Evolutionary conservation across 2,888 invertebrate species (phyloP), one percentile per base, ranked within the genome.

Genomic region (Acanthopleura granulata): DNA sequence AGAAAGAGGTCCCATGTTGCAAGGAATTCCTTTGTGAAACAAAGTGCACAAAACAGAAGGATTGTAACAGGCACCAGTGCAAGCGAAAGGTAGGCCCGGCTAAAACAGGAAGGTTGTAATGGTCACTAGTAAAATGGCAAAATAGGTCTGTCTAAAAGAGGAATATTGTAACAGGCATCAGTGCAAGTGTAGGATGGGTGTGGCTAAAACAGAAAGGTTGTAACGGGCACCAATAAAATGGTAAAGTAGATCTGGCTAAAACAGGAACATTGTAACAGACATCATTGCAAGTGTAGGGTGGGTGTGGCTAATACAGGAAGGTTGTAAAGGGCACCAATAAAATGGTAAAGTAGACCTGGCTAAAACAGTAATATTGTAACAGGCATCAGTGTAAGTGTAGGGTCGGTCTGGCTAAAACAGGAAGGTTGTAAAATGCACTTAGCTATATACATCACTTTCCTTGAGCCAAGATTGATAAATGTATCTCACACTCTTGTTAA

Each of bases 41-140:
- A 0, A 97, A 97, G 91, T 98, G 98, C 89, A 94, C 94, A 83
- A 94, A 93, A 50, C 92, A 94, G 82, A 93, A 94, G 76, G 94
- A 95, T 72, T 98, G 98, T 89, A 94, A 95, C 0, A 94, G 95
- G 85, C 98, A 98, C 92, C 92, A 94, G 0, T 98, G 98, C 91
- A 97, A 95, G 83, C 93, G 94, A 81, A 96, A 96, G 92, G 94
- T 94, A 89, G 82, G 82, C 30, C 22, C 9, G 3, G 40, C 40
- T 40, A 40, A 40, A 6, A 40, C 40, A 40, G 9, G 3, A 40
- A 9, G 40, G 9, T 40, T 40, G 9, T 3, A 6, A 40, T 9
- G 9, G 40, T 3, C 40, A 40, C 40, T 9, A 40, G 40, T 40
- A 9, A 3, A 40, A 40, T 3, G 4, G 40, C 9, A 40, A 40